Base-by-base conservation (phyloP, 2,888 invertebrate genomes). In the Harpalus rufipes region DNA sequence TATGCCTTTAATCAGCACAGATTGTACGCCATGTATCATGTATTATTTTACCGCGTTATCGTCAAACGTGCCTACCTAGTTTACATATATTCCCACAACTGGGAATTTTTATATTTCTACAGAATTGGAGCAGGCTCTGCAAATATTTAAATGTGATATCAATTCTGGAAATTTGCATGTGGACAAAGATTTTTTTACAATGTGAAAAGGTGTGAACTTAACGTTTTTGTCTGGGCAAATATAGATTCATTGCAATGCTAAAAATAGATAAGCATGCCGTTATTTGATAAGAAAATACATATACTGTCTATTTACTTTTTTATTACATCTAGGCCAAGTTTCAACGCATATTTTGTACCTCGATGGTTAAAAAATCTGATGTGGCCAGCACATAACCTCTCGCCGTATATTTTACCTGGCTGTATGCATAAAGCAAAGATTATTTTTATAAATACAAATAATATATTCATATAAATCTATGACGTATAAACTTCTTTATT, bases 101-200 rank as follows among this genome's bases (percentile, higher is more conserved):
- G 39, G 32, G 68, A n/a, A n/a, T 39, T 39, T 32, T n/a, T 32
- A n/a, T 14, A 12, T 68, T 68, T 25, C 32, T 39, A 18, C 8
- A 39, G 32, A 68, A 68, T 68, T 68, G 39, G 39, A 41, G 68
- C 68, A 68, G n/a, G 68, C 32, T 68, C 39, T 39, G 68, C 14
- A 68, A 68, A 68, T 39, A 68, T 68, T 68, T 68, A 39, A 39
- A 39, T 25, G 39, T 39, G 68, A 39, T 68, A 68, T 68, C 68
- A 68, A 14, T 63, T 18, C 21, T n/a, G 39, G 14, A 68, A 68
- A 68, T 68, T 68, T 68, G 63, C 63, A 63, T 25, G 12, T 12
- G 63, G 63, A 63, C 63, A 63, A 63, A 63, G 21, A 63, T 14
- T 61, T 25, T 32, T 68, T 63, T 63, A 25, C 25, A 25, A n/a